Evolutionary conservation across 1,140 invertebrate species (phyloP), one percentile per base, ranked within the genome.

Genomic region (Drosophila malerkotliana): DNA sequence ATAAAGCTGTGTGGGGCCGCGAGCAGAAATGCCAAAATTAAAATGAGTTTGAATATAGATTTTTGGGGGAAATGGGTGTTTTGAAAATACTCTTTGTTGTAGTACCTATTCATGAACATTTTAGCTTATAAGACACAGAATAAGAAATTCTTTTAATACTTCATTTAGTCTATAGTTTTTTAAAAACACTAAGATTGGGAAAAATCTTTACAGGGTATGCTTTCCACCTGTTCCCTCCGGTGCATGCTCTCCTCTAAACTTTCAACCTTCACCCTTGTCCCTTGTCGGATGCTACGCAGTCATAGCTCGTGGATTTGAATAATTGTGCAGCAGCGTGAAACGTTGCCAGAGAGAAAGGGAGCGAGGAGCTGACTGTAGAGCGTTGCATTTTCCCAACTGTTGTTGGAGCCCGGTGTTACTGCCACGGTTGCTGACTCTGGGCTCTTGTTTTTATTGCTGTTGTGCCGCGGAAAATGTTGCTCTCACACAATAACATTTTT

Each of bases 271-370:
- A 15, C 51, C 34, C 15, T 37, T 47, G 34, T 30, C 8, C 24
- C 34, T 30, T 24, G 59, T 10, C 59, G 49, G 55, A 45, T 32
- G 55, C 41, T 32, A 45, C 41, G 79, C 72, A 79, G 83, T 76
- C 83, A 88, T 79, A 79, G 84, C 68, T 77, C 64, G 76, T 88
- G 72, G 79, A 88, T 88, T 89, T 88, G 79, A 88, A 88, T 88
- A 88, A 88, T 88, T 88, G 83, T 89, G 79, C 84, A 88, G 64
- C 83, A 83, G 83, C 58, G 75, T 88, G 84, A 73, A 82, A 88
- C 82, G 78, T 51, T 56, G 47, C 14, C 32, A 10, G 12, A 12
- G 4, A 21, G 21, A 21, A 9, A 26, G 8, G 3, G n/a, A 6
- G 1, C 26, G 12, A n/a, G 9, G 41, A 44, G 15, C 26, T 28